phyloP scores from a whole-genome alignment of 1,140 invertebrate genomes.

The Calliphora vicina region DNA sequence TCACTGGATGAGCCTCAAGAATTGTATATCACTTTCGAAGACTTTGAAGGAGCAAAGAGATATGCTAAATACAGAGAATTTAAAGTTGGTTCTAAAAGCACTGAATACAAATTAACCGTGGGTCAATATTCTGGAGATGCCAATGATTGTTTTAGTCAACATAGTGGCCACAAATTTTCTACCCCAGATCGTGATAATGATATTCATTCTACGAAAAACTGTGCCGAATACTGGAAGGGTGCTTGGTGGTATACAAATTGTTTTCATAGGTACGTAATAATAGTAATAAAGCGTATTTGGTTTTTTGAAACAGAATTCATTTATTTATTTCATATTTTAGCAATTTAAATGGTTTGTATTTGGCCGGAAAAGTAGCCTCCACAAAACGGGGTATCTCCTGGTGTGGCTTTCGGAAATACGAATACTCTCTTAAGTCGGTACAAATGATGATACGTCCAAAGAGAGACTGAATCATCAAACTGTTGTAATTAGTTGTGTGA shows the following conservation, averaged over 20 bases:
- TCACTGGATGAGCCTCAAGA: slow-evolving; percentile 67
- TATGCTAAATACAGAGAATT: slow-evolving; percentile 72
- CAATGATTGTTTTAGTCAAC: background rate
- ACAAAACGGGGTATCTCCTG: background rate
- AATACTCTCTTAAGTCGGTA: background rate
- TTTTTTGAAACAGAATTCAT: too few relatives aligned
- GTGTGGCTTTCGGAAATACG: background rate
- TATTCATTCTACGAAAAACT: background rate
- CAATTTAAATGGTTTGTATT: background rate
- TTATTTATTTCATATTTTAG: background rate
- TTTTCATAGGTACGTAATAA: background rate
- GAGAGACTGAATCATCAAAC: too few relatives aligned
- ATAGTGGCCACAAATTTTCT: background rate
- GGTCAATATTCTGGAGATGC: background rate
- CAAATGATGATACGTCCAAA: background rate
- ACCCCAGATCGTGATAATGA: background rate
- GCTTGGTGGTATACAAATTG: background rate
- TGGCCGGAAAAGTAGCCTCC: background rate
- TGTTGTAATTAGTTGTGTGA: too few relatives aligned
- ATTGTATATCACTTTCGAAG: slow-evolving; percentile 71
- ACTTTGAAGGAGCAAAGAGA: slow-evolving; percentile 66
- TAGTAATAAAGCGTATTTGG: too few relatives aligned
- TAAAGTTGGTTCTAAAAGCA: slow-evolving; percentile 63
- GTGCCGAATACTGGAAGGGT: background rate
- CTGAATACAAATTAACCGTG: background rate